A percentile compares a stretch with the other conserved stretches of the same genome.
Conservation (phyloP, 2,797 vertebrate species). For the Malacoraja senta region DNA sequence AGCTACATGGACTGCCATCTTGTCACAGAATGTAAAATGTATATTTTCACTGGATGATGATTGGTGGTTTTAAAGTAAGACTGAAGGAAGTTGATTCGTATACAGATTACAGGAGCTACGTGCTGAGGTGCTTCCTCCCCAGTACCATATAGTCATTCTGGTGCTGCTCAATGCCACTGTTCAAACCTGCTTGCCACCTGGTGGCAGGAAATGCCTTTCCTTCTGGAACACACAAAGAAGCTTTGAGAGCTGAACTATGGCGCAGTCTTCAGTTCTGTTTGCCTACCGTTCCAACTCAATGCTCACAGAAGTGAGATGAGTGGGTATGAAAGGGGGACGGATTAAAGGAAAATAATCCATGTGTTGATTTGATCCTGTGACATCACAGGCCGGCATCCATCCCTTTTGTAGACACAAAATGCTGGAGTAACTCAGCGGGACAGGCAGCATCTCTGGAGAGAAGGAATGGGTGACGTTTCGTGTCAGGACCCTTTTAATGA, state of each 20-base stretch:
- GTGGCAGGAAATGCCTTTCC: conserved; percentile 38
- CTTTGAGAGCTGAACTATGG: conserved; percentile 28
- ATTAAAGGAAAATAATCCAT: conserved; percentile 29
- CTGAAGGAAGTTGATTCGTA: neutral
- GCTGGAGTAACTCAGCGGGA: too few species aligned
- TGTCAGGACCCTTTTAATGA: too few species aligned
- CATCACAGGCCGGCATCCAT: neutral
- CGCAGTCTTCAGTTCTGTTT: neutral
- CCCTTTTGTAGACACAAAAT: neutral
- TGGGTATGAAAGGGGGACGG: neutral
- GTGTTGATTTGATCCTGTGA: neutral
- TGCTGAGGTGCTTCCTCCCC: neutral
- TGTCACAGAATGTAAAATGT: neutral
- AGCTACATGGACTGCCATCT: neutral
- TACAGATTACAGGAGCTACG: too few species aligned
- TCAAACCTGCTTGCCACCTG: conserved; percentile 33
- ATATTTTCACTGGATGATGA: conserved; percentile 19
- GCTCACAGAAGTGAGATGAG: neutral
- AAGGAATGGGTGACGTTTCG: too few species aligned
- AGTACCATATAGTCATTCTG: neutral
- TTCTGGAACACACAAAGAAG: conserved; percentile 28
- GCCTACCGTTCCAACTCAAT: conserved; percentile 21
- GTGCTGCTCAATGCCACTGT: conserved; percentile 33
- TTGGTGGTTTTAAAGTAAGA: neutral
- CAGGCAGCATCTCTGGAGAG: too few species aligned